Percentiles rank a stretch among this genome's conserved stretches.
Conservation (phyloP, 2,797 vertebrate genomes). For the Mus caroli region DNA sequence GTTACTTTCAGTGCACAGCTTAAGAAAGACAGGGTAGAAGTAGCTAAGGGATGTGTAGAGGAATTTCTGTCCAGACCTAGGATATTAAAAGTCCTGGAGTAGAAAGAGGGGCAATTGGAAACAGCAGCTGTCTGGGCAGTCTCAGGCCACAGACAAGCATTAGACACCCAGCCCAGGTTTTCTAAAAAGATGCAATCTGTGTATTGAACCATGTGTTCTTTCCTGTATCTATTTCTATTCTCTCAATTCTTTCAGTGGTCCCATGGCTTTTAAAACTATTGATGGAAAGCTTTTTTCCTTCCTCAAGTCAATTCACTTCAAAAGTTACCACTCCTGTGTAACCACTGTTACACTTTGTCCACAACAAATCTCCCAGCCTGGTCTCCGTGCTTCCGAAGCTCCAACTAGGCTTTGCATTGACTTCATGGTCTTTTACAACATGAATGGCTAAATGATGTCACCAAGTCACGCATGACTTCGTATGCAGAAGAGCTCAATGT, state of each 20-base stretch:
- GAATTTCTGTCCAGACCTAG: slow-evolving; percentile 30
- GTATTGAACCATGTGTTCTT: slow-evolving; percentile 57
- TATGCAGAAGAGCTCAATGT: not conserved
- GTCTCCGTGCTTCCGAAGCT: not conserved
- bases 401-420: not conserved
- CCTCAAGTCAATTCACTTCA: slow-evolving; percentile 59
- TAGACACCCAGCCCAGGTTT: not conserved
- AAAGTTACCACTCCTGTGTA: not conserved
- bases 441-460: not conserved
- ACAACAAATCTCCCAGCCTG: not conserved
- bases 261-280: slow-evolving; percentile 67
- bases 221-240: not conserved
- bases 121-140: not conserved
- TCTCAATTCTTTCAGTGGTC: slow-evolving; percentile 13
- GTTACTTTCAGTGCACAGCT: slow-evolving; percentile 50
- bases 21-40: slow-evolving; percentile 41
- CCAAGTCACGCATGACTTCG: not conserved
- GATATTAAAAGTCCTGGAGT: slow-evolving; percentile 21
- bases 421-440: not conserved
- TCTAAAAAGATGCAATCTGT: not conserved
- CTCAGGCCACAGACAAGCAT: not conserved
- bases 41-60: not conserved
- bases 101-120: slow-evolving; percentile 18
- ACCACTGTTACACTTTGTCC: not conserved
- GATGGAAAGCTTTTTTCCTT: slow-evolving; percentile 54